A percentile compares a stretch with the other conserved stretches of the same genome.
phyloP scores from a whole-genome alignment of 2,113 vertebrate genomes.

The Lepus timidus region DNA sequence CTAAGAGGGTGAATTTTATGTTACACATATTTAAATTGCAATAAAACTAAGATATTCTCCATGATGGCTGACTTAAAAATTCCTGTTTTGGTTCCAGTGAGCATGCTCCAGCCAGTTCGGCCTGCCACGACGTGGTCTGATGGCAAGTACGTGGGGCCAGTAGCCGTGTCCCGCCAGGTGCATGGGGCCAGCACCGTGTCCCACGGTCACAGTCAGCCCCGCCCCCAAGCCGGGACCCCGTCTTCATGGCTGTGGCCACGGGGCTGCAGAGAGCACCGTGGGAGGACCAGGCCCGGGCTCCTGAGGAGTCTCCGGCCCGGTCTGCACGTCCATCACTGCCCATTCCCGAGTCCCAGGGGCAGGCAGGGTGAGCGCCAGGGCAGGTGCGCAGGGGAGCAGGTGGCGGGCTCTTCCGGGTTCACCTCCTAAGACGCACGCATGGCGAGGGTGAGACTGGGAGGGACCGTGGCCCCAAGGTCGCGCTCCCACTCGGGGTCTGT shows the following conservation, averaged over 20 bases:
- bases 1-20: background rate
- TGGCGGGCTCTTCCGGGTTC: too few species aligned
- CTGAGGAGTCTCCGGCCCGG: background rate
- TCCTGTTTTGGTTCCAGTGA: background rate
- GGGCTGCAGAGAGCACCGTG: accelerated
- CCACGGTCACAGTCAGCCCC: too few species aligned
- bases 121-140: background rate
- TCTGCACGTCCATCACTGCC: too few species aligned
- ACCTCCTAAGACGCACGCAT: too few species aligned
- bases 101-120: background rate
- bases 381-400: too few species aligned
- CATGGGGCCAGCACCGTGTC: accelerated
- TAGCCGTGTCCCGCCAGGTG: background rate
- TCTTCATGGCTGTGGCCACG: background rate
- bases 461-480: too few species aligned
- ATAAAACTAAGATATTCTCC: background rate
- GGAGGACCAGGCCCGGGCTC: background rate
- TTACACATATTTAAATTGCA: too few species aligned
- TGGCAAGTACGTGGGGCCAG: background rate
- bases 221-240: background rate
- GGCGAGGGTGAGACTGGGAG: too few species aligned
- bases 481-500: too few species aligned
- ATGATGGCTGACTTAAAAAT: background rate
- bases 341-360: too few species aligned
- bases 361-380: too few species aligned